Evolutionary conservation across 2,888 invertebrate genomes (phyloP).

Genomic region (Copidosoma aretas): DNA sequence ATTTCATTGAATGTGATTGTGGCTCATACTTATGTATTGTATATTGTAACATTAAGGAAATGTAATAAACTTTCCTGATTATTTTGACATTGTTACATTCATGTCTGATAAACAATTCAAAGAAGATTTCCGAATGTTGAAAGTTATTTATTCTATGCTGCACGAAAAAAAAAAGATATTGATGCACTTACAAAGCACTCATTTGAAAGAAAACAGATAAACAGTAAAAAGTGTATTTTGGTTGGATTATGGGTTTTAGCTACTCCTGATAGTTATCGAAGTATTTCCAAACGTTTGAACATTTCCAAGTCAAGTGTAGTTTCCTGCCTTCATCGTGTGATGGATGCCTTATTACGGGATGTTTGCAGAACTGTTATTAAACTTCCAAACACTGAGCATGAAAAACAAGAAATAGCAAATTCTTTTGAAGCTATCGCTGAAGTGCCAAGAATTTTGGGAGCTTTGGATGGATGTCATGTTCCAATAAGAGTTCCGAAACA

Average conservation of each 20-base stretch:
- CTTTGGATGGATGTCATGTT: slow-evolving; percentile 9
- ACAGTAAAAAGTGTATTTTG: background rate
- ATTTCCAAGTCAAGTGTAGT: slow-evolving; percentile 4
- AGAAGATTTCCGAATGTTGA: too few species aligned
- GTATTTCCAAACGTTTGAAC: slow-evolving; percentile 5
- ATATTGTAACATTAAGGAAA: too few species aligned
- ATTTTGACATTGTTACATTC: too few species aligned
- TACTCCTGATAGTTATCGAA: slow-evolving; percentile 5
- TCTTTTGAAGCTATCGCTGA: slow-evolving; percentile 1
- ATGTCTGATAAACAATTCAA: too few species aligned
- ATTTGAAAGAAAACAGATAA: background rate
- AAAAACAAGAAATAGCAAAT: background rate
- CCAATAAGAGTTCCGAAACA: background rate
- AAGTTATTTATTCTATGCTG: too few species aligned
- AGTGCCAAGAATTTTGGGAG: slow-evolving; percentile 3
- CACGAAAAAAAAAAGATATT: too few species aligned
- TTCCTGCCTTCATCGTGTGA: background rate
- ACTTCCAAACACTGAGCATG: background rate
- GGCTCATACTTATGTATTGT: too few species aligned
- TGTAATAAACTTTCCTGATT: too few species aligned
- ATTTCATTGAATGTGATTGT: too few species aligned
- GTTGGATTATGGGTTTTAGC: slow-evolving; percentile 6
- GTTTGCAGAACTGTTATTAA: slow-evolving; percentile 3
- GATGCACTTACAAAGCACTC: too few species aligned
- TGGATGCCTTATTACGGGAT: background rate